phyloP scores from a whole-genome alignment of 2,888 invertebrate genomes.

The Drosophila differens region DNA sequence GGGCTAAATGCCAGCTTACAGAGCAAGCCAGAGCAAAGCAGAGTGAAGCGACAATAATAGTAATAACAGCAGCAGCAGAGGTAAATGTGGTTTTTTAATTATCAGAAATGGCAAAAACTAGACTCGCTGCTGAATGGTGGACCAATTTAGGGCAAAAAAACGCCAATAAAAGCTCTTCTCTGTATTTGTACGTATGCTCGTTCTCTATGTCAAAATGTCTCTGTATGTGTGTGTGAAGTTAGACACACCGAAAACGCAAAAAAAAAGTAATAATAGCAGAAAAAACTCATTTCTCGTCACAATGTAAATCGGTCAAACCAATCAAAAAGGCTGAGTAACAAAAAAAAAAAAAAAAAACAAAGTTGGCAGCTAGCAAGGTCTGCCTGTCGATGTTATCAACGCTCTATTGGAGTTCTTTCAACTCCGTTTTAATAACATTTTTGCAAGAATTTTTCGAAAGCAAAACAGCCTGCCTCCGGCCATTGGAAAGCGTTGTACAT shows the following conservation, averaged over 20 bases:
- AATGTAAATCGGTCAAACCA: conserved; percentile 80
- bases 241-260: conserved; percentile 35
- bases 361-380: conserved; percentile 23
- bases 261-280: conserved; percentile 17
- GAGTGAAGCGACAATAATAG: conserved; percentile 35
- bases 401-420: conserved; percentile 70
- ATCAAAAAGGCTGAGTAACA: conserved; percentile 58
- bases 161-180: conserved; percentile 61
- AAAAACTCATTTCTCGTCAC: conserved; percentile 70
- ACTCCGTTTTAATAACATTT: conserved; percentile 54
- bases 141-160: conserved; percentile 63
- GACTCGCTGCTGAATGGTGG: conserved; percentile 27
- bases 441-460: conserved; percentile 30
- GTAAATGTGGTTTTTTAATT: conserved; percentile 70
- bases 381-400: conserved; percentile 55
- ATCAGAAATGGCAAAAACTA: conserved; percentile 62
- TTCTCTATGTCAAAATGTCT: not conserved
- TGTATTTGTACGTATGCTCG: conserved; percentile 2
- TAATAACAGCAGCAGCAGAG: conserved; percentile 20
- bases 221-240: conserved; percentile 22
- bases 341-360: conserved; percentile 20
- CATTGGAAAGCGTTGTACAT: conserved; percentile 45
- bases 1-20: conserved; percentile 39
- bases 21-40: conserved; percentile 11
- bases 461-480: conserved; percentile 13